Conservation (phyloP, 2,888 invertebrate genomes). For the Teleogryllus oceanicus region DNA sequence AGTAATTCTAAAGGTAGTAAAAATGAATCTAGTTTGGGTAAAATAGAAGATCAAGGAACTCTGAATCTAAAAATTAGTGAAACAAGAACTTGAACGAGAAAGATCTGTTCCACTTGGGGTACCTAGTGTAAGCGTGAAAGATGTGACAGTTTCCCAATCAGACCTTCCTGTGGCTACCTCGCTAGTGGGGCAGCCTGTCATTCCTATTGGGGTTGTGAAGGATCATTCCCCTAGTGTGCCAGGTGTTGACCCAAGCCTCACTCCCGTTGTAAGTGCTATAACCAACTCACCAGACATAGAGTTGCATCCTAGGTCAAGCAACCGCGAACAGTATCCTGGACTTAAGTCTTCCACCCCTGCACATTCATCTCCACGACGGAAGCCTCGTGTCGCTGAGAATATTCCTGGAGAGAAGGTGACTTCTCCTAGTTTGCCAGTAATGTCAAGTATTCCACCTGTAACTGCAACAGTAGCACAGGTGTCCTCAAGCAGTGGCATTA, state of each 20-base stretch:
- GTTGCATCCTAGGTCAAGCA: constrained; percentile 20
- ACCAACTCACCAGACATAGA: constrained; percentile 32
- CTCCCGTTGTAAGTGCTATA: constrained; percentile 33
- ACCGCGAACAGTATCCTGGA: constrained; percentile 26
- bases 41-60: constrained; percentile 6
- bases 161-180: neutral
- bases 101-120: constrained; percentile 10
- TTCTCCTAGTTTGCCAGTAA: neutral
- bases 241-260: constrained; percentile 19
- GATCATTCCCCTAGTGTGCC: constrained; percentile 20
- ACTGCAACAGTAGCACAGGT: neutral
- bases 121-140: neutral
- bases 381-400: constrained; percentile 12
- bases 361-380: neutral
- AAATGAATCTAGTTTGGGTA: constrained; percentile 24
- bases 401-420: neutral
- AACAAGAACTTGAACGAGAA: constrained; percentile 22
- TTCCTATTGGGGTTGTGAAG: constrained; percentile 11
- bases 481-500: neutral
- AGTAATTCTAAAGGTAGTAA: constrained; percentile 25
- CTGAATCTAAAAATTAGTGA: neutral
- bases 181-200: neutral
- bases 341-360: constrained; percentile 26
- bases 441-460: neutral
- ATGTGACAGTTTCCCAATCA: neutral